phyloP scores from a whole-genome alignment of 1,140 invertebrate species.

The Camponotus floridanus region DNA sequence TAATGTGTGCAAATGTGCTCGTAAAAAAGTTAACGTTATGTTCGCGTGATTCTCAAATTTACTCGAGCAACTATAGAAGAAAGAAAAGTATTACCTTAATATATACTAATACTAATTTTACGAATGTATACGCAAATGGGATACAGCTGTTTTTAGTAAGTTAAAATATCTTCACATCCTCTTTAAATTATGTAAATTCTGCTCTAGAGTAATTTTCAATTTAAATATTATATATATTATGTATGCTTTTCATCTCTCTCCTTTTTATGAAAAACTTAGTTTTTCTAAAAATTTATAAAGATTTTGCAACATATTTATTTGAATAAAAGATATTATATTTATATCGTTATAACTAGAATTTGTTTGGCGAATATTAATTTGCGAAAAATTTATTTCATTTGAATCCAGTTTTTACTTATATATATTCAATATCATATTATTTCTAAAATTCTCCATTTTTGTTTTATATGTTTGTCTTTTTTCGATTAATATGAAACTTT shows the following conservation, averaged over 20 bases:
- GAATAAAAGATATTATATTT: neutral
- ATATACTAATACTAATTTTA: too few species aligned
- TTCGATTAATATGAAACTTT: too few species aligned
- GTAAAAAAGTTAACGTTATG: constrained; percentile 3
- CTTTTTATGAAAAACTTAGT: too few species aligned
- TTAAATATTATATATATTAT: neutral
- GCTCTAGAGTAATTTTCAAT: neutral
- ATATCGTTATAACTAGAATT: neutral
- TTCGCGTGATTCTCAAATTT: neutral
- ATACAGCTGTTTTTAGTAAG: neutral
- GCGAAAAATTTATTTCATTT: neutral
- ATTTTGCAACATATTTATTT: neutral
- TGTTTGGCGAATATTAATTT: neutral
- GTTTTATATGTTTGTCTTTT: neutral
- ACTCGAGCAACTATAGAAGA: neutral
- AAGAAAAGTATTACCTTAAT: neutral
- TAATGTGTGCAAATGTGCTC: constrained; percentile 1
- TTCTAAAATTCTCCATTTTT: neutral
- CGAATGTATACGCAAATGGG: neutral
- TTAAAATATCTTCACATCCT: neutral
- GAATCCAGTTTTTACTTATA: neutral
- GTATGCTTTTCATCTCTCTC: neutral
- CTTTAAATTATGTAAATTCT: neutral
- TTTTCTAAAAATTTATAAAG: too few species aligned
- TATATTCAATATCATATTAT: neutral